Conservation (phyloP, 2,113 vertebrate species). For the Nycticebus coucang region DNA sequence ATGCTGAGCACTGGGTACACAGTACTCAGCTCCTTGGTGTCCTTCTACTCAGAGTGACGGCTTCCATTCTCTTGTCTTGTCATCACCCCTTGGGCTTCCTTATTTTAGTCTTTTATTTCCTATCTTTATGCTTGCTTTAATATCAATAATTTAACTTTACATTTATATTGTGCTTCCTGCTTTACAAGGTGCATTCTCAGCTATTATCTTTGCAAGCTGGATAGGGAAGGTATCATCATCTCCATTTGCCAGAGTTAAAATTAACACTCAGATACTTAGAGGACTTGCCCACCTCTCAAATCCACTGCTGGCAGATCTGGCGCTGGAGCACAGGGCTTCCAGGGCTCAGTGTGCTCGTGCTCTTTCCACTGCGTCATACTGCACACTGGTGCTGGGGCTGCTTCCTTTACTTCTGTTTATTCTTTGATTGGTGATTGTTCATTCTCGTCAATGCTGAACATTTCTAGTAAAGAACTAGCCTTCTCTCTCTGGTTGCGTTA, state of each 20-base stretch:
- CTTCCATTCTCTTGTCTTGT: background rate
- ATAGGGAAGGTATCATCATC: background rate
- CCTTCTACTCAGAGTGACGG: background rate
- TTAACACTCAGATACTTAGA: background rate
- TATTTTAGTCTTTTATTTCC: conserved; percentile 3
- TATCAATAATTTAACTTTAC: background rate
- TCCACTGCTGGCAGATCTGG: background rate
- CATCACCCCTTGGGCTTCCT: background rate
- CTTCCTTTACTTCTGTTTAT: background rate
- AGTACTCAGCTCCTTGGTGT: background rate
- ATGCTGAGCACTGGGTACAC: background rate
- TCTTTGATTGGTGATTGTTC: background rate
- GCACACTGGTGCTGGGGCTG: accelerated
- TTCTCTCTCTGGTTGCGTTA: background rate
- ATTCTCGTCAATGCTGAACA: background rate
- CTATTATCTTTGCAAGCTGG: background rate
- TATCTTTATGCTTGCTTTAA: conserved; percentile 10
- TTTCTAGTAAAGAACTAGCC: background rate
- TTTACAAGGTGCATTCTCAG: background rate
- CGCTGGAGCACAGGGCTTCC: background rate
- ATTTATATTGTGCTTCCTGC: background rate
- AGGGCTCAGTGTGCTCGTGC: accelerated
- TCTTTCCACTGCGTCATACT: accelerated
- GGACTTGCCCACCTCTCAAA: background rate
- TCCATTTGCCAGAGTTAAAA: background rate